These are phyloP conservation scores for Halisarca cf. caerulea DNA, from an alignment of 37 sponge, comb jelly and placozoan genomes.

Conservation along the genomic window DNA sequence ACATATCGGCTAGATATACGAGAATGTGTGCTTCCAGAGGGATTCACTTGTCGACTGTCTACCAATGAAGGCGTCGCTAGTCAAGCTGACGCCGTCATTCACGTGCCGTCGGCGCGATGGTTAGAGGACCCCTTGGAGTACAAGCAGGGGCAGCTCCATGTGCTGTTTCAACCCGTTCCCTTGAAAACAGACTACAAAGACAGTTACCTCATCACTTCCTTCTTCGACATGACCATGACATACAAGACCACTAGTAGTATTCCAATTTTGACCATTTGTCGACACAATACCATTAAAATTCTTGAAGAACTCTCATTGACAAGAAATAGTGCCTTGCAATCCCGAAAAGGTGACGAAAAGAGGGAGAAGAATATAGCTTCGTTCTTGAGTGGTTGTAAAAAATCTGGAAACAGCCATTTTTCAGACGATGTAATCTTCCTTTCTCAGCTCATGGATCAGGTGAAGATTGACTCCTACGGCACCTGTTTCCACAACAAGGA, in stretches of 20 bases:
- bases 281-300: neutral
- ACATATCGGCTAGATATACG: neutral
- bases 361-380: neutral
- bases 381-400: slow-evolving; percentile 13
- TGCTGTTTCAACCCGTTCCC: slow-evolving; percentile 10
- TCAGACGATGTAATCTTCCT: neutral
- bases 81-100: slow-evolving; percentile 11
- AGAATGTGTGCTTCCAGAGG: slow-evolving; percentile 1
- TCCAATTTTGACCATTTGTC: neutral
- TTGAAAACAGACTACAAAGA: neutral
- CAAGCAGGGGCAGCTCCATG: neutral
- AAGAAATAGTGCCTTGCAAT: neutral
- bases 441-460: neutral
- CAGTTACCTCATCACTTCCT: neutral
- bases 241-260: neutral
- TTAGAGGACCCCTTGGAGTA: slow-evolving; percentile 10
- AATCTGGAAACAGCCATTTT: neutral
- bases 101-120: slow-evolving; percentile 14
- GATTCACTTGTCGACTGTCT: neutral
- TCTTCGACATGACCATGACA: slow-evolving; percentile 19
- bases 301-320: neutral
- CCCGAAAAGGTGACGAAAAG: neutral
- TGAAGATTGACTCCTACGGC: slow-evolving; percentile 11
- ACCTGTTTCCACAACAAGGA: slow-evolving; percentile 22
- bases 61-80: neutral